Conservation (phyloP, 2,113 vertebrate genomes). For the Cryptotis parvus region DNA sequence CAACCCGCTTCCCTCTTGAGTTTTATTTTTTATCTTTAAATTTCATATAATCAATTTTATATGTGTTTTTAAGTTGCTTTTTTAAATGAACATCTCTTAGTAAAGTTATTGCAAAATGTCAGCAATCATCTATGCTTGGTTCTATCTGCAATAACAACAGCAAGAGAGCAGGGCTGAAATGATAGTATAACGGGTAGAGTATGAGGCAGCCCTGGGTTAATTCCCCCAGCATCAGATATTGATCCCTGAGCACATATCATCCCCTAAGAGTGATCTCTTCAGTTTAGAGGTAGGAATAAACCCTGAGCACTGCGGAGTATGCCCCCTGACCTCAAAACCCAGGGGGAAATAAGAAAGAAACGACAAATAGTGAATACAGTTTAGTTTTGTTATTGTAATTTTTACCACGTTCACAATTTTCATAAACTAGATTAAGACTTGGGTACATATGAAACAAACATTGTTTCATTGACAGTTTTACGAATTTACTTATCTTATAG, state of each 20-base stretch:
- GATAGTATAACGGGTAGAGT: not conserved
- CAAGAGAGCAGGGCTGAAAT: not conserved
- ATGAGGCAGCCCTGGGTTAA: not conserved
- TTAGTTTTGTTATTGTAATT: not conserved
- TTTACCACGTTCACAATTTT: not conserved
- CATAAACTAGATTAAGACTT: not conserved
- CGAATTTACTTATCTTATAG: not conserved
- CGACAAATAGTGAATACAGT: not conserved
- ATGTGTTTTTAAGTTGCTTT: not conserved
- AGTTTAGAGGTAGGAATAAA: not conserved
- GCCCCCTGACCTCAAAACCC: not conserved
- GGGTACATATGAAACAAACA: not conserved
- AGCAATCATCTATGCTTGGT: not conserved
- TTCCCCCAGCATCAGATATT: not conserved
- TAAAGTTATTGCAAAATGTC: slow-evolving; percentile 28
- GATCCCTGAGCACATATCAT: too few relatives aligned
- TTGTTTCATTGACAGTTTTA: not conserved
- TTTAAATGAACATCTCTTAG: slow-evolving; percentile 2
- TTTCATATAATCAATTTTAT: not conserved
- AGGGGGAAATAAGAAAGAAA: not conserved
- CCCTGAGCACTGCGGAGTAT: not conserved
- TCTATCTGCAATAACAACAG: not conserved
- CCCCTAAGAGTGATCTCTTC: not conserved
- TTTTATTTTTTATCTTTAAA: slow-evolving; percentile 11
- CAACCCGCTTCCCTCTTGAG: not conserved